phyloP scores from a whole-genome alignment of 2,797 vertebrate species.

The Lepus townsendii region DNA sequence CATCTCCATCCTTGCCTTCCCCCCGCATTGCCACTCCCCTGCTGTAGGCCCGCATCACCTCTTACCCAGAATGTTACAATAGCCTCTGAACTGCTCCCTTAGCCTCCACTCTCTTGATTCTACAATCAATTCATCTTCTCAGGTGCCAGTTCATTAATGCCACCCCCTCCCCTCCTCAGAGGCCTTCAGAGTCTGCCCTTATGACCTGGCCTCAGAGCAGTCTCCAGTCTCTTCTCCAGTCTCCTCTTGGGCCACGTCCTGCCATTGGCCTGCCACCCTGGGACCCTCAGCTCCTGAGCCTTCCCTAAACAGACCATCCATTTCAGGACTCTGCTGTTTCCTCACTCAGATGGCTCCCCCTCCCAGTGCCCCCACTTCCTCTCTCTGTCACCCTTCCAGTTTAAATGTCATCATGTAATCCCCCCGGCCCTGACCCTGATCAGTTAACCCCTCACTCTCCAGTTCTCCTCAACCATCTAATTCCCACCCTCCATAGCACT shows the following conservation, averaged over 20 bases:
- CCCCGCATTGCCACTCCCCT: conserved; percentile 39
- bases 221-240: neutral
- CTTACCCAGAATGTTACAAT: conserved; percentile 66
- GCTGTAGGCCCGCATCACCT: conserved; percentile 51
- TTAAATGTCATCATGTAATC: conserved; percentile 63
- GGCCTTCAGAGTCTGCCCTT: conserved; percentile 47
- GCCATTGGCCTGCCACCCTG: neutral
- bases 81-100: conserved; percentile 62
- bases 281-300: neutral
- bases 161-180: conserved; percentile 24
- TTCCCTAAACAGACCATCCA: conserved; percentile 22
- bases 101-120: conserved; percentile 70
- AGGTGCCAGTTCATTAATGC: conserved; percentile 52
- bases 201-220: neutral
- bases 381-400: conserved; percentile 25
- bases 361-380: neutral
- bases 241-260: conserved; percentile 11
- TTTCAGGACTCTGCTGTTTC: conserved; percentile 37
- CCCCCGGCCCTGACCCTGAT: neutral
- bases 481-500: neutral
- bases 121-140: conserved; percentile 75
- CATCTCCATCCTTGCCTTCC: conserved; percentile 32
- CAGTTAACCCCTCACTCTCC: conserved; percentile 37
- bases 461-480: conserved; percentile 44
- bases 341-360: neutral